Evolutionary conservation across 2,113 vertebrate species (phyloP).

Genomic region (Lanius collurio): DNA sequence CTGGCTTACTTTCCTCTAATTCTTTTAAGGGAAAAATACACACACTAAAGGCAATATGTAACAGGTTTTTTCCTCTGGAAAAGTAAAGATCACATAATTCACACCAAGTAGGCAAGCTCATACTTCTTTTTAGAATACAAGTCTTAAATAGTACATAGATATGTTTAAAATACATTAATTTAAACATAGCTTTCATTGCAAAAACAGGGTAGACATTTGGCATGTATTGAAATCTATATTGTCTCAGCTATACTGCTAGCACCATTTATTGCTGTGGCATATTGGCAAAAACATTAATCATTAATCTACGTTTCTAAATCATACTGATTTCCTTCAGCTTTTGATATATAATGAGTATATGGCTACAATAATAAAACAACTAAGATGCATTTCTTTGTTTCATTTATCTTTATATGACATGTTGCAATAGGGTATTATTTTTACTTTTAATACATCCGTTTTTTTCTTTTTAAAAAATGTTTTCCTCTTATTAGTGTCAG

Average conservation of each 20-base stretch:
- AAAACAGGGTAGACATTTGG: background rate
- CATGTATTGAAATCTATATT: background rate
- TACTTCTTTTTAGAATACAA: background rate
- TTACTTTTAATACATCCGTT: background rate
- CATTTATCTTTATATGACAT: background rate
- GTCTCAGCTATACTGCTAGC: background rate
- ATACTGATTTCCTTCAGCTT: background rate
- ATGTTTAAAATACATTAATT: background rate
- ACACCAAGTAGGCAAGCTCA: background rate
- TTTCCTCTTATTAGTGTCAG: background rate
- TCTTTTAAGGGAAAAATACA: background rate
- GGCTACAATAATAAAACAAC: background rate
- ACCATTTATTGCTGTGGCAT: background rate
- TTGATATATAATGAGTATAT: background rate
- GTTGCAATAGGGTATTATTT: background rate
- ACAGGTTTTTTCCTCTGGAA: background rate
- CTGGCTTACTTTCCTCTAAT: background rate
- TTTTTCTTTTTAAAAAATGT: background rate
- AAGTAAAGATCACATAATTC: background rate
- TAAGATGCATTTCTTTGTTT: background rate
- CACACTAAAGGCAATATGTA: background rate
- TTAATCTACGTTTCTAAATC: background rate
- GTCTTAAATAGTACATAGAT: background rate
- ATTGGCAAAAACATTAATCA: background rate
- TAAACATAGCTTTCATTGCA: background rate